Evolutionary conservation across 2,797 vertebrate species (phyloP), one percentile per base, ranked within the genome.

Genomic region (Eulemur coronatus): DNA sequence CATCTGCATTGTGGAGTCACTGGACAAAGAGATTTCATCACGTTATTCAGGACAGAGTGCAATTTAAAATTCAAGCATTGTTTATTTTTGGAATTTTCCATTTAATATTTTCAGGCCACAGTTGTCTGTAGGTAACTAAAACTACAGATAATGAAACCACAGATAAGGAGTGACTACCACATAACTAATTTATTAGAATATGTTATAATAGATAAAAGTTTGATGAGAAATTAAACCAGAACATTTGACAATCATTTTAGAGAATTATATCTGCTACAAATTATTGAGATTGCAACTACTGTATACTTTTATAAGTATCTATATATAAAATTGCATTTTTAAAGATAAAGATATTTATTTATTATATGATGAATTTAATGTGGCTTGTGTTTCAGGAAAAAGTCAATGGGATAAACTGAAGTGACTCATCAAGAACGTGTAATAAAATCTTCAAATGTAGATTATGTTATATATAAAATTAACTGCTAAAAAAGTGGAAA

Each of bases 401-500:
- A 35, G 41, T 69, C 46, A 95, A 18, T 38, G 11, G 22, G 41
- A 63, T 12, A 65, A 95, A 96, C 26, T 73, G 48, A 94, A 76
- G 33, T 81, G 70, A 87, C 4, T 95, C 61, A 84, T 96, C 18
- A 72, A 87, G n/a, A 75, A 69, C 76, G 78, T 78, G 4, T 59
- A 87, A 76, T 89, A 94, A 89, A 86, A 91, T 84, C n/a, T 67
- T 70, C 15, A 94, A 91, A 84, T 41, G 15, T 5, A 95, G 76
- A 87, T 55, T 80, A 82, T 67, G 9, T 67, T 81, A 78, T 67
- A 24, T 67, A 43, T 67, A 94, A 89, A 91, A 86, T 84, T 91
- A 94, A 82, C 67, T 91, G 50, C 55, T 81, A 67, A 52, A 94
- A 94, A 61, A 89, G 63, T 59, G 9, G 79, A 94, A 97, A 93